Percentiles rank a stretch among this genome's conserved stretches.
phyloP scores from a whole-genome alignment of 1,140 invertebrate genomes.

The Drosophila dunni region DNA sequence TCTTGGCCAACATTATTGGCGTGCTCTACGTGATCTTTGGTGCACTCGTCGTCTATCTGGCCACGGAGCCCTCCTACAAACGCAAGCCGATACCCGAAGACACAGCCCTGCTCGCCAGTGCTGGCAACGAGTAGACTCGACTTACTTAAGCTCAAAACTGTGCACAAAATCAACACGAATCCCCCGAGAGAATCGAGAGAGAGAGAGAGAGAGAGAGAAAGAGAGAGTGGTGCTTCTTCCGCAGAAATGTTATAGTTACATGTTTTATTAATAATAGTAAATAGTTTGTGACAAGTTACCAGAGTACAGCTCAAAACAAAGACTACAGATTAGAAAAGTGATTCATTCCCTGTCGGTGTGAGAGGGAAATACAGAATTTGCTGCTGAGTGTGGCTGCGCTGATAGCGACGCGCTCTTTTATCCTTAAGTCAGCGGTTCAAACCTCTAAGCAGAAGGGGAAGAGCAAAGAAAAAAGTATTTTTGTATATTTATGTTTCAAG shows the following conservation, averaged over 20 bases:
- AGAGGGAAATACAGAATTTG: no score
- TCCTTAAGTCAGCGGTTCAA: no score
- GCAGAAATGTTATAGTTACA: constrained; percentile 34
- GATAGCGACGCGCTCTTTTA: no score
- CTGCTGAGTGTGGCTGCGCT: no score
- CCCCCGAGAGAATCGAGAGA: constrained; percentile 2
- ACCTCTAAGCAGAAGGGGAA: no score
- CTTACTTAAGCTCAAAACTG: constrained; percentile 59
- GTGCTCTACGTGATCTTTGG: constrained; percentile 89
- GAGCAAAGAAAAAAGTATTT: no score
- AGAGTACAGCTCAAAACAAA: constrained; percentile 35
- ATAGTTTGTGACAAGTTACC: constrained; percentile 38
- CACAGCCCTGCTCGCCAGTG: constrained; percentile 86
- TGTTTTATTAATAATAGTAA: constrained; percentile 49
- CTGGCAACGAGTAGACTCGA: constrained; percentile 55
- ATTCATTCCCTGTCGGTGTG: no score
- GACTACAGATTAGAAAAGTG: no score
- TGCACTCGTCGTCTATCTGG: constrained; percentile 90
- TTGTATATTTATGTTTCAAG: no score
- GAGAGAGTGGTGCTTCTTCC: constrained; percentile 37
- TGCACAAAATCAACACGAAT: constrained; percentile 70
- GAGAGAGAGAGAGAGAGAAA: not conserved
- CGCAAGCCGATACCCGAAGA: constrained; percentile 91
- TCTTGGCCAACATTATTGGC: constrained; percentile 92
- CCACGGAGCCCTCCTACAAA: constrained; percentile 90